phyloP scores from a whole-genome alignment of 2,797 vertebrate genomes.

The Silurus aristotelis region DNA sequence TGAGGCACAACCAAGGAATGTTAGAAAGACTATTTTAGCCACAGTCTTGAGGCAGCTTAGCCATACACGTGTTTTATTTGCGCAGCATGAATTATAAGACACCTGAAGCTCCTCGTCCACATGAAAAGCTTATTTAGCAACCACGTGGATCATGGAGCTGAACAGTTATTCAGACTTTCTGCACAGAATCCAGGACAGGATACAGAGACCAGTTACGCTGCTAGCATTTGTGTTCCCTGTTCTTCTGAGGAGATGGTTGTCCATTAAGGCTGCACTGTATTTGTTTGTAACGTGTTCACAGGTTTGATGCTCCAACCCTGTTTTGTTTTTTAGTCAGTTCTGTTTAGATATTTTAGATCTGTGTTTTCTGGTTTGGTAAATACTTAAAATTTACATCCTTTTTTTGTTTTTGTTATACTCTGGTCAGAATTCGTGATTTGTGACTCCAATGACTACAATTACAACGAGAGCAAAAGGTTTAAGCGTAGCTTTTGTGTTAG shows the following conservation, averaged over 20 bases:
- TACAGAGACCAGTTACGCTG: background rate
- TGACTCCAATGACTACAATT: too few species aligned
- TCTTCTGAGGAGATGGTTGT: background rate
- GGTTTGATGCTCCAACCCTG: too few species aligned
- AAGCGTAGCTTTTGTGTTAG: background rate
- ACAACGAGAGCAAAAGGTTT: background rate
- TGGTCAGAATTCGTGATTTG: background rate
- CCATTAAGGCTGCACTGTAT: background rate
- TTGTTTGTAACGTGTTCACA: background rate
- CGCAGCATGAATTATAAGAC: background rate
- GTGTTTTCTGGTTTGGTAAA: background rate
- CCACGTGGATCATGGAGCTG: background rate
- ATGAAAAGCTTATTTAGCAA: background rate
- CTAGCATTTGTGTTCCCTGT: background rate
- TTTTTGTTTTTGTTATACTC: too few species aligned
- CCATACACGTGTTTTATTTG: background rate
- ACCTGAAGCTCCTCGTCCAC: background rate
- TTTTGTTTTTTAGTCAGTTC: background rate
- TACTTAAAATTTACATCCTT: too few species aligned
- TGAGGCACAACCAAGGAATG: background rate
- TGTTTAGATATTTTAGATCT: background rate
- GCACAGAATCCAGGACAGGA: background rate
- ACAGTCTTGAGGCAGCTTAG: background rate
- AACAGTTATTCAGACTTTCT: background rate
- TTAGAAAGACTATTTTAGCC: background rate